These are phyloP conservation scores for Lagocephalus sceleratus DNA, from an alignment of 2,797 vertebrate genomes.

Conservation along the genomic window DNA sequence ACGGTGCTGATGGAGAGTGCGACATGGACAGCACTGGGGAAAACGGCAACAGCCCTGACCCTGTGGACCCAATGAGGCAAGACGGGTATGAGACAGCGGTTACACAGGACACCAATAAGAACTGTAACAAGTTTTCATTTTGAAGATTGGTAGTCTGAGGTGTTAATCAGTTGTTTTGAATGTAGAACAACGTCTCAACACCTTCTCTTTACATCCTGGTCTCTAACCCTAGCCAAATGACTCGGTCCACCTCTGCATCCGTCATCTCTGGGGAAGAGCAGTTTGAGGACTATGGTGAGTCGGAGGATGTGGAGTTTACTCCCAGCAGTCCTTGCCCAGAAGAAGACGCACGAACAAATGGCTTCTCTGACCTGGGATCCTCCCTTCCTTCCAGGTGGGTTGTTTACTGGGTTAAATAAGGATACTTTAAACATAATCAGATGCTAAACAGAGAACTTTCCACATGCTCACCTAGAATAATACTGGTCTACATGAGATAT, in stretches of 20 bases:
- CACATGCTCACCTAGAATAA: background rate
- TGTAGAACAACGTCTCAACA: background rate
- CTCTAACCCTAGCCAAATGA: conserved; percentile 12
- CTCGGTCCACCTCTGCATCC: conserved; percentile 27
- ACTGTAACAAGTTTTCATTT: background rate
- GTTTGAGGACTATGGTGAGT: conserved; percentile 96
- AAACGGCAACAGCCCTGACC: conserved; percentile 37
- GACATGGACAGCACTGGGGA: conserved; percentile 61
- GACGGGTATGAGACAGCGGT: conserved; percentile 33
- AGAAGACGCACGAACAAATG: conserved; percentile 85
- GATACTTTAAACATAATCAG: background rate
- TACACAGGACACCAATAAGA: background rate
- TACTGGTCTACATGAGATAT: too few species aligned
- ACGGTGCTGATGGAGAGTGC: conserved; percentile 43
- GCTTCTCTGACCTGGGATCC: conserved; percentile 90
- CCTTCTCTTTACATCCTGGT: background rate
- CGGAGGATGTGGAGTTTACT: conserved; percentile 87
- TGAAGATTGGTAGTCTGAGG: background rate
- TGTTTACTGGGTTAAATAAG: background rate
- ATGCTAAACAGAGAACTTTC: background rate
- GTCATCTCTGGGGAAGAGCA: conserved; percentile 83
- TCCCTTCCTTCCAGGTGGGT: conserved; percentile 90
- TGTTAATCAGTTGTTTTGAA: too few species aligned
- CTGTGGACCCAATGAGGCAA: conserved; percentile 12
- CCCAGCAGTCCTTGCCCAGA: conserved; percentile 90